phyloP scores from a whole-genome alignment of 2,888 invertebrate genomes.

The Dione juno region DNA sequence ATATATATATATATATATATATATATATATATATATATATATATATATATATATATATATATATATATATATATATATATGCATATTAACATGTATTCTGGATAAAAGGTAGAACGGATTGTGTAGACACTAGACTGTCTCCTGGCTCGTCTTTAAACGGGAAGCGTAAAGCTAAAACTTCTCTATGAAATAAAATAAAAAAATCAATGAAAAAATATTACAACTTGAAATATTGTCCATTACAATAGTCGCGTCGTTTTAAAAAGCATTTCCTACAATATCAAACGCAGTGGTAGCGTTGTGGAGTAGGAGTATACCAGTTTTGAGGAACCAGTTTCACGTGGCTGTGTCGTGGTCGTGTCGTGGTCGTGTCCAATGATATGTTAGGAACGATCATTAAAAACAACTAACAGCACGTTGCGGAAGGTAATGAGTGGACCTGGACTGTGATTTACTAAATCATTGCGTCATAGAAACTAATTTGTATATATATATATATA shows the following conservation, averaged over 20 bases:
- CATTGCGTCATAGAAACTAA: not conserved
- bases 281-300: not conserved
- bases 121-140: too few relatives aligned
- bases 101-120: too few relatives aligned
- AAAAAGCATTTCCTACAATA: slow-evolving; percentile 13
- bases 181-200: not conserved
- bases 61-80: too few relatives aligned
- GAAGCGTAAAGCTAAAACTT: too few relatives aligned
- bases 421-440: slow-evolving; percentile 24
- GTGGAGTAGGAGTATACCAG: slow-evolving; percentile 7
- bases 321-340: slow-evolving; percentile 4
- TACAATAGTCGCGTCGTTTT: not conserved
- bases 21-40: too few relatives aligned
- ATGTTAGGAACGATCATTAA: slow-evolving; percentile 18
- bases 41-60: too few relatives aligned
- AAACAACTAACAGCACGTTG: slow-evolving; percentile 5
- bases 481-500: not conserved
- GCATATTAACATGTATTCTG: too few relatives aligned
- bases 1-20: too few relatives aligned
- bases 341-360: not conserved
- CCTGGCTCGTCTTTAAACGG: too few relatives aligned
- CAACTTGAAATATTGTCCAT: not conserved
- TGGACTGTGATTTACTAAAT: not conserved
- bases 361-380: slow-evolving; percentile 12
- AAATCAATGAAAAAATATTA: not conserved